Evolutionary conservation across 2,888 invertebrate genomes (phyloP).

Genomic region (Drosophila bunnanda): DNA sequence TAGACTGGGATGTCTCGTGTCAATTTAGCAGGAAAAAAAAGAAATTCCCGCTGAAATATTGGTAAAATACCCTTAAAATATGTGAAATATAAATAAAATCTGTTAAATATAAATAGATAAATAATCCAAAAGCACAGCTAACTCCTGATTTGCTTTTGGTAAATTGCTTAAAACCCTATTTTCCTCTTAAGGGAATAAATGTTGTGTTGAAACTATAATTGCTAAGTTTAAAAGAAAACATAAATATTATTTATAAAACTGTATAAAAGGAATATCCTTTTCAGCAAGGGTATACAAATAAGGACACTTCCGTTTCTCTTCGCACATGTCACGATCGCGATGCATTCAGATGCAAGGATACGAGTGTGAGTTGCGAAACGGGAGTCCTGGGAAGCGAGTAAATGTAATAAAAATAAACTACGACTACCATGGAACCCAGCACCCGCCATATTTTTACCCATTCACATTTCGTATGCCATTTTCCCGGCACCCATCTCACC

Average conservation of each 20-base stretch:
- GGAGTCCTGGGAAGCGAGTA: slow-evolving; percentile 43
- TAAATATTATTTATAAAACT: neutral
- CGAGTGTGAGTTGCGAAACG: slow-evolving; percentile 17
- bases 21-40: slow-evolving; percentile 64
- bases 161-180: neutral
- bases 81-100: no score
- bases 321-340: slow-evolving; percentile 66
- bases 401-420: slow-evolving; percentile 78
- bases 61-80: neutral
- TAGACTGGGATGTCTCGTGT: slow-evolving; percentile 60
- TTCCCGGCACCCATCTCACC: slow-evolving; percentile 28
- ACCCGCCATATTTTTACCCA: slow-evolving; percentile 3
- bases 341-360: slow-evolving; percentile 69
- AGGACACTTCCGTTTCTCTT: slow-evolving; percentile 11
- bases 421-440: slow-evolving; percentile 54
- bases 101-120: no score
- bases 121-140: neutral
- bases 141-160: neutral
- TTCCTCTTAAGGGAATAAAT: no score
- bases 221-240: no score
- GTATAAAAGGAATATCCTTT: neutral
- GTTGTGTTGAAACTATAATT: no score
- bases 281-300: no score
- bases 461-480: neutral
- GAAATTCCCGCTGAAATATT: no score